Evolutionary conservation across 2,797 vertebrate species (phyloP), one percentile per base, ranked within the genome.

Genomic region (Eleutherodactylus coqui): DNA sequence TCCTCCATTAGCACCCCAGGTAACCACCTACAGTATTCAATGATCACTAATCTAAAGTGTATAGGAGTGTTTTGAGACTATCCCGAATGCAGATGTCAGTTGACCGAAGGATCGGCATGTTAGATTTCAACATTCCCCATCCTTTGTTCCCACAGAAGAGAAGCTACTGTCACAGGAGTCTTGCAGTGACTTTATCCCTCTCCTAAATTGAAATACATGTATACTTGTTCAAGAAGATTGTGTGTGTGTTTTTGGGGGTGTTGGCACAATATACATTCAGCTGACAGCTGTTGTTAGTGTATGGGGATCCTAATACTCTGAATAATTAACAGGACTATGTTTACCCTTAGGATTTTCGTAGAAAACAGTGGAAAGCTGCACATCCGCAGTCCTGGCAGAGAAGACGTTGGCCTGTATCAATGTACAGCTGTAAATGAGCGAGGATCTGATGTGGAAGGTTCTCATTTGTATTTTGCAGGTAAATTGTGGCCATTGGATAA

Each of bases 321-420:
- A 43, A 62, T 64, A 41, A 45, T 2, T 53, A 4, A 77, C 6
- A 24, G 41, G 24, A 53, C 45, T 82, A n/a, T 85, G 19, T 69
- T 45, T 43, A 36, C 14, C 69, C 58, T 14, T 88, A 97, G 96
- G 86, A 89, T 96, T 29, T 88, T 81, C 67, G 90, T 95, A 92
- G 93, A 95, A 80, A 89, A 86, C 17, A 1, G 58, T 32, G 93
- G 94, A 83, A 92, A 90, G 60, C 86, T 97, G 41, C 94, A 93
- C 88, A 95, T 98, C 87, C 80, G 38, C 75, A 94, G 92, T 82
- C 96, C 95, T 24, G 84, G 92, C 36, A 88, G 29, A 13, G 92
- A 90, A 76, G 96, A 98, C 0, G 89, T 92, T 82, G 97, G 97
- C 19, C n/a, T 89, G 29, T 98, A 98, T 58, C 91, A 89, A 41